Conservation (phyloP, 2,888 invertebrate genomes). For the Amblyjoppa fuscipennis region DNA sequence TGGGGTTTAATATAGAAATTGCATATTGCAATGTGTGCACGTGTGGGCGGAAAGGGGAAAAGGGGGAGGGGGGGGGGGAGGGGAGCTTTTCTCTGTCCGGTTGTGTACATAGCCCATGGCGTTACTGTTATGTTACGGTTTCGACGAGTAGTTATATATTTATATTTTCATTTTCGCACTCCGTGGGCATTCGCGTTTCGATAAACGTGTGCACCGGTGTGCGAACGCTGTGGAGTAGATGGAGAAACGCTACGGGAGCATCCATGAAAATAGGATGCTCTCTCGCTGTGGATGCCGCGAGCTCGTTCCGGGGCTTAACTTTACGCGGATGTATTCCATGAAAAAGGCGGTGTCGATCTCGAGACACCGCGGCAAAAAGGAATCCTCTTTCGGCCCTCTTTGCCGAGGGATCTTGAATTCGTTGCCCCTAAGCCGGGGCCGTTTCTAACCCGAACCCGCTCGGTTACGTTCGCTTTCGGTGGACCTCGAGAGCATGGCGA, state of each 20-base stretch:
- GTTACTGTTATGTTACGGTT: conserved; percentile 44
- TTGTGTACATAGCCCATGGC: conserved; percentile 29
- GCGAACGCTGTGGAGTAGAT: conserved; percentile 1
- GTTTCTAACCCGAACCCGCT: conserved; percentile 22
- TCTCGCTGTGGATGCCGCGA: conserved; percentile 21
- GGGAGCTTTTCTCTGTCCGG: conserved; percentile 32
- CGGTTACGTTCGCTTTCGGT: conserved; percentile 7
- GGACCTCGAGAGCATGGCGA: conserved; percentile 5
- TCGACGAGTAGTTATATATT: conserved; percentile 50
- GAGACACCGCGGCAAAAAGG: background rate
- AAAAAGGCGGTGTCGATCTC: conserved; percentile 11
- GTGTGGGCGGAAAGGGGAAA: background rate
- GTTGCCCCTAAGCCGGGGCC: background rate
- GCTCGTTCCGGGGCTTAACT: conserved; percentile 24
- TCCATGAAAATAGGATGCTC: conserved; percentile 36
- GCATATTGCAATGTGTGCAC: conserved; percentile 64
- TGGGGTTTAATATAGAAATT: conserved; percentile 67
- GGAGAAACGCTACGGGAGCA: conserved; percentile 14
- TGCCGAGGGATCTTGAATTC: conserved; percentile 9
- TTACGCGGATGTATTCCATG: background rate
- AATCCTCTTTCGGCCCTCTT: background rate
- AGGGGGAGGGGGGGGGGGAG: background rate
- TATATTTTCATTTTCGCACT: conserved; percentile 57
- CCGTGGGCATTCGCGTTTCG: conserved; percentile 35
- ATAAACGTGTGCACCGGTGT: conserved; percentile 28